These are phyloP conservation scores for Luperina testacea DNA, from an alignment of 2,888 invertebrate genomes.

Conservation along the genomic window DNA sequence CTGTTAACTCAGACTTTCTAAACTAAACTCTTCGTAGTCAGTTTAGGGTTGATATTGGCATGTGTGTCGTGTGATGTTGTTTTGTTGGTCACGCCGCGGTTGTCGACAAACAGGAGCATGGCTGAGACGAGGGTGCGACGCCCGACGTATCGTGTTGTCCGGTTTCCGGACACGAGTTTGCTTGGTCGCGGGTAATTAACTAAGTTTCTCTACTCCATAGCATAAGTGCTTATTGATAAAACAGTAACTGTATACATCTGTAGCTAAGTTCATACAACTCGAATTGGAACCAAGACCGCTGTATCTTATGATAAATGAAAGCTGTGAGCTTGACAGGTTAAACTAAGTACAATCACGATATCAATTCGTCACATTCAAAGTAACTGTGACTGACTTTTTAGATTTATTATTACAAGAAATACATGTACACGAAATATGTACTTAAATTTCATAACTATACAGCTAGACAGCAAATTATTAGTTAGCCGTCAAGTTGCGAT, in stretches of 20 bases:
- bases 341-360: slow-evolving; percentile 43
- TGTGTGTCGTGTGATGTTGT: slow-evolving; percentile 45
- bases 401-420: slow-evolving; percentile 45
- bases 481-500: slow-evolving; percentile 58
- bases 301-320: slow-evolving; percentile 38
- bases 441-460: slow-evolving; percentile 48
- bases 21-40: slow-evolving; percentile 67
- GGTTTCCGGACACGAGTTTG: slow-evolving; percentile 86
- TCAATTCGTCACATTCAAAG: slow-evolving; percentile 48
- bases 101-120: slow-evolving; percentile 77
- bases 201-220: slow-evolving; percentile 80
- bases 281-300: slow-evolving; percentile 16
- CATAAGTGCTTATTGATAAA: slow-evolving; percentile 69
- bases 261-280: slow-evolving; percentile 23
- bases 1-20: slow-evolving; percentile 47
- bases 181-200: slow-evolving; percentile 85
- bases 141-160: slow-evolving; percentile 87
- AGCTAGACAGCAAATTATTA: slow-evolving; percentile 56
- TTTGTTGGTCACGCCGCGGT: slow-evolving; percentile 62
- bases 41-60: slow-evolving; percentile 67
- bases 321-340: slow-evolving; percentile 33
- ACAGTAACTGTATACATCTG: slow-evolving; percentile 45
- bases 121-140: slow-evolving; percentile 86
- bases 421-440: slow-evolving; percentile 12
- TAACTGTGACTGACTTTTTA: slow-evolving; percentile 45